phyloP scores from a whole-genome alignment of 2,888 invertebrate species.

The Phyto melanocephala region DNA sequence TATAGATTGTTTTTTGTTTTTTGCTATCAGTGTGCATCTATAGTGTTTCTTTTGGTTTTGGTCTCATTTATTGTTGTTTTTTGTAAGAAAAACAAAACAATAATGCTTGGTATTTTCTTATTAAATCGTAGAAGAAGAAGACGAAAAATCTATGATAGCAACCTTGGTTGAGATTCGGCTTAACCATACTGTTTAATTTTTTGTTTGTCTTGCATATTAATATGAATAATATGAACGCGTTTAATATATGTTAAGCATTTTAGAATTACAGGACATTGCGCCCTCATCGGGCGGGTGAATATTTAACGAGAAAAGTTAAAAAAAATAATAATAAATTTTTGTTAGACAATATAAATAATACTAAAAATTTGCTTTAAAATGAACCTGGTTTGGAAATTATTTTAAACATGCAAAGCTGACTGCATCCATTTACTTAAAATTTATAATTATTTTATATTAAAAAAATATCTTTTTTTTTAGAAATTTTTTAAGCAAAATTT shows the following conservation, averaged over 20 bases:
- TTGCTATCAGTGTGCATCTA: slow-evolving; percentile 31
- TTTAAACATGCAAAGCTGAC: too few species aligned
- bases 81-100: slow-evolving; percentile 29
- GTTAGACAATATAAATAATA: too few species aligned
- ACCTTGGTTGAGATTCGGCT: slow-evolving; percentile 57
- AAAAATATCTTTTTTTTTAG: too few species aligned
- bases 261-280: slow-evolving; percentile 4
- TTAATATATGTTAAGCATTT: slow-evolving; percentile 50
- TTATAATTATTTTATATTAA: too few species aligned
- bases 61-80: slow-evolving; percentile 37
- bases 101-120: slow-evolving; percentile 61
- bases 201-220: slow-evolving; percentile 63
- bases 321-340: too few species aligned
- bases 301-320: too few species aligned
- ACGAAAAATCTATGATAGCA: not conserved
- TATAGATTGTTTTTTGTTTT: slow-evolving; percentile 5
- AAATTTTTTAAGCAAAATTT: too few species aligned
- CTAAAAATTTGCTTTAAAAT: too few species aligned
- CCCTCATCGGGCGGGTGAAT: not conserved
- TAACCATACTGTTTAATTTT: slow-evolving; percentile 24
- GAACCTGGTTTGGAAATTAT: too few species aligned
- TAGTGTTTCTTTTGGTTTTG: slow-evolving; percentile 41
- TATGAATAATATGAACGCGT: slow-evolving; percentile 55
- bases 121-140: slow-evolving; percentile 24
- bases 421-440: too few species aligned